These are phyloP conservation scores for Daboia siamensis DNA, from an alignment of 2,113 vertebrate genomes.

Conservation along the genomic window DNA sequence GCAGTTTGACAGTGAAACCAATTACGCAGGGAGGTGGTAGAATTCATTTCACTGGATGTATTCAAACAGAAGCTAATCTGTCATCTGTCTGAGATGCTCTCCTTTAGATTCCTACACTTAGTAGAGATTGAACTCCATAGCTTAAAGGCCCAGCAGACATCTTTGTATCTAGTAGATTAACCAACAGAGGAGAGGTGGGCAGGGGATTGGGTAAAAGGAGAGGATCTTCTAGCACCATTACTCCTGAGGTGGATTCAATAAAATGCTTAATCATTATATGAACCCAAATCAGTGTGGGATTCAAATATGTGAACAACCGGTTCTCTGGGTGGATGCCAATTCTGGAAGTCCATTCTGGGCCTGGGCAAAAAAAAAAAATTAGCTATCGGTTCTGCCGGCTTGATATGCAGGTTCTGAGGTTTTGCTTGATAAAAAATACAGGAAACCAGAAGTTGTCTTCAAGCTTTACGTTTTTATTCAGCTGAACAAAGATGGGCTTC, in stretches of 20 bases:
- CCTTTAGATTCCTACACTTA: neutral
- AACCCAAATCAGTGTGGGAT: neutral
- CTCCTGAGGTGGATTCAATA: neutral
- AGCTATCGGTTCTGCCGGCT: too few relatives aligned
- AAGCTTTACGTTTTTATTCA: too few relatives aligned
- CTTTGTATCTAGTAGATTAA: neutral
- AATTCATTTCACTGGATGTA: neutral
- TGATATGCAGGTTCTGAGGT: too few relatives aligned
- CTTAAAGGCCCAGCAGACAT: neutral
- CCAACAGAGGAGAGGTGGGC: neutral
- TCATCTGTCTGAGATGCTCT: neutral
- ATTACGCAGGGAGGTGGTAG: neutral
- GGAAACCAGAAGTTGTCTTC: too few relatives aligned
- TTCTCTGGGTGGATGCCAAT: too few relatives aligned
- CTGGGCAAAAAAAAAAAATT: too few relatives aligned
- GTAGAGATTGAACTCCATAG: neutral
- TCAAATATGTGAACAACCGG: too few relatives aligned
- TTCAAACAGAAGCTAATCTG: neutral
- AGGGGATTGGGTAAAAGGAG: neutral
- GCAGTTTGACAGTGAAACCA: neutral
- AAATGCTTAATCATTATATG: neutral
- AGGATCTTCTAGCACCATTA: neutral
- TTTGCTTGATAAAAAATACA: too few relatives aligned
- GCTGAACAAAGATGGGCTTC: too few relatives aligned
- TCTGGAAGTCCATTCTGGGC: too few relatives aligned